Evolutionary conservation across 53 echinoderm and acorn worm species (phyloP), one percentile per base, ranked within the genome.

Genomic region (Paelopatides confundens): DNA sequence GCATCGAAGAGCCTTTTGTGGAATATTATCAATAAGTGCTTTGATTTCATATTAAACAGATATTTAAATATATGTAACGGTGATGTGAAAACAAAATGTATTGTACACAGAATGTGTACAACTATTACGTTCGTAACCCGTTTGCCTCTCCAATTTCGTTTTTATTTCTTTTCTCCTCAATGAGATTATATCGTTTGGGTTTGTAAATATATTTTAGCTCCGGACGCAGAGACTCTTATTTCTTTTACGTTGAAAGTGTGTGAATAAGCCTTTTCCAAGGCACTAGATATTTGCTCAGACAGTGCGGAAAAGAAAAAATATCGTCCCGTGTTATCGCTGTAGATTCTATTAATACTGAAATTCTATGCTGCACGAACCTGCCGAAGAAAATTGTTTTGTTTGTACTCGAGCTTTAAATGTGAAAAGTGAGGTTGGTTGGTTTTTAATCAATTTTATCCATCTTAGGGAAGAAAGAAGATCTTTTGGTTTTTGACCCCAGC

Each of bases 21-120:
- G 71, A 71, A 71, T 71, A 71, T 71, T 71, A 71, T 71, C 71
- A 52, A 52, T 49, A 58, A 81, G 52, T 81, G 81, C 52, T 81
- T 81, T 81, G 81, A 49, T 54, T 54, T 76, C 77, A 34, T 52
- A 81, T 62, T 81, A 49, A 62, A 52, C 58, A 54, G 58, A 54
- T 54, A 54, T 54, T 54, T 54, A 54, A 24, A 54, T 17, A 18
- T 53, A 49, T 49, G 35, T 81, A 71, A 71, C 11, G n/a, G 62
- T 81, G 53, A 31, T 81, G 62, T 83, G 63, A 62, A 58, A 18
- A 54, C 58, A 54, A 54, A 54, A 21, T 83, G 64, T 83, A 83
- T 83, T 17, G 64, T 64, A 83, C 65, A 65, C 38, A 35, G 34
- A 52, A 1, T 54, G 54, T 48, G 32, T 31, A 62, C 81, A 54